phyloP scores from a whole-genome alignment of 2,888 invertebrate species.

The Merodon equestris region DNA sequence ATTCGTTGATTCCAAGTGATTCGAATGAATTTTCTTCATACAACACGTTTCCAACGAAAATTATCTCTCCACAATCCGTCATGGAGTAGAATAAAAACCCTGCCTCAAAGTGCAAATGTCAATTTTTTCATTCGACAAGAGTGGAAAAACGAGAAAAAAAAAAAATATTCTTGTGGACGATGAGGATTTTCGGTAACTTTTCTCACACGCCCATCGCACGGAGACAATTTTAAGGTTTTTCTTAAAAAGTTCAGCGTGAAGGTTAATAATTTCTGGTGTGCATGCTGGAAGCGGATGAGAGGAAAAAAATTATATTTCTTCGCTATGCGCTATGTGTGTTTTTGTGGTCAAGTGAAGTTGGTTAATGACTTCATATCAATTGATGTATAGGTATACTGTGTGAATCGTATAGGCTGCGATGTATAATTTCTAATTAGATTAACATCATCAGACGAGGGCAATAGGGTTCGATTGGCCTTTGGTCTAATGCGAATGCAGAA shows the following conservation, averaged over 20 bases:
- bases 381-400: constrained; percentile 49
- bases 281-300: neutral
- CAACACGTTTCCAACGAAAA: constrained; percentile 38
- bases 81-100: constrained; percentile 53
- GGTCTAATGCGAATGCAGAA: neutral
- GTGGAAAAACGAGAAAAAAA: neutral
- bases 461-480: constrained; percentile 27
- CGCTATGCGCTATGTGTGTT: constrained; percentile 8
- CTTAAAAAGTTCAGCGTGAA: neutral
- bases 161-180: constrained; percentile 2
- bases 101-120: constrained; percentile 67
- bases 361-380: constrained; percentile 48
- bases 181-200: neutral
- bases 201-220: neutral
- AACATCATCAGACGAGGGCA: constrained; percentile 47
- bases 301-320: neutral
- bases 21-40: constrained; percentile 3
- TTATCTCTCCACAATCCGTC: constrained; percentile 18
- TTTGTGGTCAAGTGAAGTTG: constrained; percentile 38
- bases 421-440: constrained; percentile 61
- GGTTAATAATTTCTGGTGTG: too few species aligned
- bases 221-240: neutral
- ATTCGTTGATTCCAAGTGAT: constrained; percentile 2
- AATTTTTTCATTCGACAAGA: constrained; percentile 49
- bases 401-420: too few species aligned